A percentile compares a stretch with the other conserved stretches of the same genome.
Evolutionary conservation across 2,113 vertebrate species (phyloP).

Genomic region (Antigone vipio): DNA sequence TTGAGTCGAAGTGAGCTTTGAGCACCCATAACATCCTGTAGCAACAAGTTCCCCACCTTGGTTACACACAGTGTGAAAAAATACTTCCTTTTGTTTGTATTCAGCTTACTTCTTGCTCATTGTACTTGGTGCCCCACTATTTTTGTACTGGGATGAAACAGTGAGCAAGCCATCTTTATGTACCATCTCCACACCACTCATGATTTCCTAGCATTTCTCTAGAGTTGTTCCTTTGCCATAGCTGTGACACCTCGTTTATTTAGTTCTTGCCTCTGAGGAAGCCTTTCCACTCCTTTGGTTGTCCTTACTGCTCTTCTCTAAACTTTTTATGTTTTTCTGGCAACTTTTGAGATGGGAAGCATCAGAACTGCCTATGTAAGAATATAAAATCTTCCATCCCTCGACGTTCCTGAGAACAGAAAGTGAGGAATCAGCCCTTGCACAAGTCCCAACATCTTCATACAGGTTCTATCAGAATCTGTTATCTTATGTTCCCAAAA

Average conservation of each 20-base stretch:
- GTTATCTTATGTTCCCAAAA: constrained; percentile 9
- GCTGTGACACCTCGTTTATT: neutral
- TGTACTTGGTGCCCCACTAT: neutral
- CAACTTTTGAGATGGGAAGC: neutral
- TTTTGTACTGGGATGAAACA: neutral
- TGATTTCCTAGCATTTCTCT: neutral
- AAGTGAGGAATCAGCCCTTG: neutral
- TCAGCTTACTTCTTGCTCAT: neutral
- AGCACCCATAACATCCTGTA: neutral
- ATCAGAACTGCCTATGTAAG: neutral
- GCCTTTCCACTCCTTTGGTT: neutral
- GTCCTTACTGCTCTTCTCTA: neutral
- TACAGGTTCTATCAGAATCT: constrained; percentile 13
- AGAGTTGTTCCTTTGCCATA: neutral
- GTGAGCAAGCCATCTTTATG: neutral
- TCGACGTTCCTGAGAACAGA: neutral
- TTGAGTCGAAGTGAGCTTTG: neutral
- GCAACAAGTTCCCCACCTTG: neutral
- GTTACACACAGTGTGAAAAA: neutral
- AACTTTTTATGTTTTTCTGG: neutral
- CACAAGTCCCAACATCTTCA: constrained; percentile 14
- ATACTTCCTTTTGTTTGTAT: neutral
- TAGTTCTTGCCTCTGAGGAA: neutral
- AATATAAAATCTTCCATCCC: neutral
- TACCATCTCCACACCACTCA: neutral